Percentiles rank a stretch among this genome's conserved stretches.
Conservation (phyloP, 2,797 vertebrate genomes). For the Neostethus bicornis region DNA sequence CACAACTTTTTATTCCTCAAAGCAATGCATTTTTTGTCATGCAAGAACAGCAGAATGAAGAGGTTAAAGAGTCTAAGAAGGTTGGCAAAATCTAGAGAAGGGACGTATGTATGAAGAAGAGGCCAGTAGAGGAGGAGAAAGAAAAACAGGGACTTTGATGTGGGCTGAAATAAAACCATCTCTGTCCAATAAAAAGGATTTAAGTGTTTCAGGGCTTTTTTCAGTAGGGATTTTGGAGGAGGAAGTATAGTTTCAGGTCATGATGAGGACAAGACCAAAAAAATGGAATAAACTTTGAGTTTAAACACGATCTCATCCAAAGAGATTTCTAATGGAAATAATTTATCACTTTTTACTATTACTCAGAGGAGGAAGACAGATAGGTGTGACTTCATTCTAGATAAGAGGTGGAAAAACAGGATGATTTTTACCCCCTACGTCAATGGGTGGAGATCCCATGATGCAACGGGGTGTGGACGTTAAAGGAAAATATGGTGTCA, state of each 20-base stretch:
- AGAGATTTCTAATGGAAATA: conserved; percentile 4
- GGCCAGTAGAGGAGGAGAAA: conserved; percentile 24
- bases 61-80: neutral
- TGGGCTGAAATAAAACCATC: conserved; percentile 9
- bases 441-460: conserved; percentile 15
- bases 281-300: conserved; percentile 22
- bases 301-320: conserved; percentile 19
- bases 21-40: conserved; percentile 27
- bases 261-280: conserved; percentile 27
- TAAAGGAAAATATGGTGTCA: neutral
- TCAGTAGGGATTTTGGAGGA: conserved; percentile 13
- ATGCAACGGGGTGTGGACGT: neutral
- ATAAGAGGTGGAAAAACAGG: neutral
- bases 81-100: neutral
- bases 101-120: conserved; percentile 12
- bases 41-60: conserved; percentile 12
- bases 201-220: neutral
- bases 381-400: neutral
- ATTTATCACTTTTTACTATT: conserved; percentile 6
- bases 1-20: conserved; percentile 20
- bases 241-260: conserved; percentile 16
- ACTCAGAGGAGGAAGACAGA: too few relatives aligned
- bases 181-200: conserved; percentile 8
- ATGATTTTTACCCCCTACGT: neutral
- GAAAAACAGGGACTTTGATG: conserved; percentile 5